Evolutionary conservation across 37 sponge, comb jelly and placozoan species (phyloP).

Genomic region (Ianthella basta): DNA sequence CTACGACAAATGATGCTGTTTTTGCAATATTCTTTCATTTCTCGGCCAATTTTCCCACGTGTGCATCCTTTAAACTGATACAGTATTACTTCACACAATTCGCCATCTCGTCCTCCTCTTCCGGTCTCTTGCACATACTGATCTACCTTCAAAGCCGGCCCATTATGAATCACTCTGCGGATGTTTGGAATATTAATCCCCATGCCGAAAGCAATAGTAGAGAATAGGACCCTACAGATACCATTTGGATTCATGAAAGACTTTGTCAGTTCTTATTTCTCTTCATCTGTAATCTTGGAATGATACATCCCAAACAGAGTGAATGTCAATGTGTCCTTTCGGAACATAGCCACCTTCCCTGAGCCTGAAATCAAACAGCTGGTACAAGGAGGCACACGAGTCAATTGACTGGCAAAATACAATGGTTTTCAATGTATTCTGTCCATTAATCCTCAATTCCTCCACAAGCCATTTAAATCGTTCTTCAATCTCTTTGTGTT

Average conservation of each 20-base stretch:
- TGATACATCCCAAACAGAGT: slow-evolving; percentile 29
- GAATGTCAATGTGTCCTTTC: neutral
- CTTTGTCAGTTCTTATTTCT: neutral
- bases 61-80: neutral
- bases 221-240: slow-evolving; percentile 21
- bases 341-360: neutral
- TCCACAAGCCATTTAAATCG: no score
- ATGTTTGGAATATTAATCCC: slow-evolving; percentile 28
- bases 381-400: no score
- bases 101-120: neutral
- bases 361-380: no score
- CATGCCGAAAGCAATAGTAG: slow-evolving; percentile 35
- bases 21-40: neutral
- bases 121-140: no score
- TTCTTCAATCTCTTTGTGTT: no score
- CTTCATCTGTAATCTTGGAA: neutral
- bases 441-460: no score
- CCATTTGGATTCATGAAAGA: slow-evolving; percentile 11
- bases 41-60: neutral
- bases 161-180: neutral
- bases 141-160: neutral
- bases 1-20: neutral
- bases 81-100: neutral
- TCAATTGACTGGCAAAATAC: no score
- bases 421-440: no score